phyloP scores from a whole-genome alignment of 2,113 vertebrate species.

The Callaeas wilsoni region DNA sequence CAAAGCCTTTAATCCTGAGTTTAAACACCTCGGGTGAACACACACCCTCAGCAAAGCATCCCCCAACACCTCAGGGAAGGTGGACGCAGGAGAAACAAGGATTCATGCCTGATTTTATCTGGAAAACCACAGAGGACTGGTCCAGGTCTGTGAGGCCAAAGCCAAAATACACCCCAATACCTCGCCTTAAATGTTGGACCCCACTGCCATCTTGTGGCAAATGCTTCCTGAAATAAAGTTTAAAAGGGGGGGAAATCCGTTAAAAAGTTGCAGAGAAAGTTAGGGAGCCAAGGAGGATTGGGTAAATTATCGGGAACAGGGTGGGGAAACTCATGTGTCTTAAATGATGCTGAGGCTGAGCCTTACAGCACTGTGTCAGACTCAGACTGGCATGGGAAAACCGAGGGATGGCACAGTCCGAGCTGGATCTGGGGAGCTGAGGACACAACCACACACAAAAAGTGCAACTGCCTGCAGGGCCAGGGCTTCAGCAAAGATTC shows the following conservation, averaged over 20 bases:
- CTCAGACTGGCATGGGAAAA: accelerated
- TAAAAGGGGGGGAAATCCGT: neutral
- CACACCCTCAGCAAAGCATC: accelerated
- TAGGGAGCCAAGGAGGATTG: neutral
- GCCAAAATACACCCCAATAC: neutral
- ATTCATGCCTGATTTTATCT: neutral
- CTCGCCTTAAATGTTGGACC: neutral
- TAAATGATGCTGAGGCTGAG: neutral
- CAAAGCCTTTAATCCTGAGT: neutral
- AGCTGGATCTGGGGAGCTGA: neutral
- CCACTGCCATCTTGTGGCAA: slow-evolving; percentile 72
- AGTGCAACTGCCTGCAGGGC: accelerated
- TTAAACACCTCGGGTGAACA: neutral
- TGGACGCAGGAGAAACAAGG: neutral
- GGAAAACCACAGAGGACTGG: neutral
- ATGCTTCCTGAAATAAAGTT: neutral
- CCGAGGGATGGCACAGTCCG: accelerated
- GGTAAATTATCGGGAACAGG: neutral
- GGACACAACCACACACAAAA: neutral
- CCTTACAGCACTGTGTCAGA: accelerated
- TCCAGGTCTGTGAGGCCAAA: neutral
- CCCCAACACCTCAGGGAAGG: neutral
- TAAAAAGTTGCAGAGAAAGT: neutral
- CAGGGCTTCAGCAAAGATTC: accelerated
- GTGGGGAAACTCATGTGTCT: neutral